These are phyloP conservation scores for Hoplostethus mediterraneus DNA, from an alignment of 2,797 vertebrate species.

Conservation along the genomic window DNA sequence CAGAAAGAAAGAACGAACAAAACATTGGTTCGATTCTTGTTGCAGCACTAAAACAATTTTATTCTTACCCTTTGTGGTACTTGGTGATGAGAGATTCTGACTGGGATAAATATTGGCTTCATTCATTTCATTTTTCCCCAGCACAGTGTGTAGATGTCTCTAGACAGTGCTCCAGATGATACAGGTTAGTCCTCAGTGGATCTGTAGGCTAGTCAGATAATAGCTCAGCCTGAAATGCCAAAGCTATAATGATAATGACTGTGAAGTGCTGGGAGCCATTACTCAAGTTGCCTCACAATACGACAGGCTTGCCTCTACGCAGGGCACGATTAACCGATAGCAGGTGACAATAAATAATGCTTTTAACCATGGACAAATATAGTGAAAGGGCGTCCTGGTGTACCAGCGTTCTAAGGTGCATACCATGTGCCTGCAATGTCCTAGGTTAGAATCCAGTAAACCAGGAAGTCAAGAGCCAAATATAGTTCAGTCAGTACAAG, in stretches of 20 bases:
- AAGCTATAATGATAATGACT: conserved; percentile 26
- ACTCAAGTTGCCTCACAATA: conserved; percentile 2
- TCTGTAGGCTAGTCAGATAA: conserved; percentile 35
- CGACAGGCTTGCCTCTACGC: conserved; percentile 8
- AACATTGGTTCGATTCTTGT: too few relatives aligned
- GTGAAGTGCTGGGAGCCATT: conserved; percentile 28
- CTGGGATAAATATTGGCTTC: conserved; percentile 43
- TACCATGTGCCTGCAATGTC: too few relatives aligned
- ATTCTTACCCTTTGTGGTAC: conserved; percentile 38
- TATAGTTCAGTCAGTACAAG: too few relatives aligned
- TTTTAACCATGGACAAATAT: background rate
- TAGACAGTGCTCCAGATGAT: background rate
- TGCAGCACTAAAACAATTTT: background rate
- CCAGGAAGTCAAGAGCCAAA: too few relatives aligned
- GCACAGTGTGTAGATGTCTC: background rate
- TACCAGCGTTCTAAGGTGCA: too few relatives aligned
- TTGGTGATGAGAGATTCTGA: conserved; percentile 24
- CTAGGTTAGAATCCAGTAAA: too few relatives aligned
- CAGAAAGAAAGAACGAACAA: too few relatives aligned
- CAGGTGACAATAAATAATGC: conserved; percentile 14
- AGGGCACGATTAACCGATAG: background rate
- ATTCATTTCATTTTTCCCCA: conserved; percentile 42
- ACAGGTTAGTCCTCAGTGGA: background rate
- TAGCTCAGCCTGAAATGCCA: conserved; percentile 43
- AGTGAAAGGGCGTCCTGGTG: too few relatives aligned